Conservation (phyloP, 2,888 invertebrate species). For the Megastigmus dorsalis region DNA sequence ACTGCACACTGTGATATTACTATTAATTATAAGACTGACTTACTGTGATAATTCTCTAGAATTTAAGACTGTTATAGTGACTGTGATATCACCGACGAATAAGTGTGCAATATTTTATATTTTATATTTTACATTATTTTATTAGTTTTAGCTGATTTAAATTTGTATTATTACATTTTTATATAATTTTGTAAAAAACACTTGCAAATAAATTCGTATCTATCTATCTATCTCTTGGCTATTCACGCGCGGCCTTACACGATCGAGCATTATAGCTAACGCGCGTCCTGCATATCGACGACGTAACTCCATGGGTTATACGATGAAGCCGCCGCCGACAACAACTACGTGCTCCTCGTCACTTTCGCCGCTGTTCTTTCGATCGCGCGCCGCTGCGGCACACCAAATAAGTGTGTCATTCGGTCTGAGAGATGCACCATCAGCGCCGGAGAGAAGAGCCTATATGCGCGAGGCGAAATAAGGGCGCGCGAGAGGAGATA, state of each 20-base stretch:
- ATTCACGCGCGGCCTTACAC: background rate
- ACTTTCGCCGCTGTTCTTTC: conserved; percentile 28
- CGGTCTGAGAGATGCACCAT: conserved; percentile 10
- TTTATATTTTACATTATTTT: too few relatives aligned
- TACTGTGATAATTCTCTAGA: too few relatives aligned
- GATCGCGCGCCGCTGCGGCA: too few relatives aligned
- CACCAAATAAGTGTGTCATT: conserved; percentile 42
- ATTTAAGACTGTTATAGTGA: too few relatives aligned
- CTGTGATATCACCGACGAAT: too few relatives aligned
- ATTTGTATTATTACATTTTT: background rate
- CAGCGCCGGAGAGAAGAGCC: too few relatives aligned
- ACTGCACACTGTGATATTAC: too few relatives aligned
- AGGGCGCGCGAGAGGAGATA: background rate
- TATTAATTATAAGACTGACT: too few relatives aligned
- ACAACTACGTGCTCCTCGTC: conserved; percentile 31
- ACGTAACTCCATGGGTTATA: conserved; percentile 16
- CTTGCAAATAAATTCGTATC: too few relatives aligned
- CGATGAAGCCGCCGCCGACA: too few relatives aligned
- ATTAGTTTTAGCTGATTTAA: background rate
- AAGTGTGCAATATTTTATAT: too few relatives aligned
- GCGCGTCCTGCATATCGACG: conserved; percentile 14
- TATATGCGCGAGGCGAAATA: background rate
- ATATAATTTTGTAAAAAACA: background rate
- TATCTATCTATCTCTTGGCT: background rate
- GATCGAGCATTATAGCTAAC: background rate